These are phyloP conservation scores for Cottoperca gobio DNA, from an alignment of 2,797 vertebrate species.

Conservation along the genomic window DNA sequence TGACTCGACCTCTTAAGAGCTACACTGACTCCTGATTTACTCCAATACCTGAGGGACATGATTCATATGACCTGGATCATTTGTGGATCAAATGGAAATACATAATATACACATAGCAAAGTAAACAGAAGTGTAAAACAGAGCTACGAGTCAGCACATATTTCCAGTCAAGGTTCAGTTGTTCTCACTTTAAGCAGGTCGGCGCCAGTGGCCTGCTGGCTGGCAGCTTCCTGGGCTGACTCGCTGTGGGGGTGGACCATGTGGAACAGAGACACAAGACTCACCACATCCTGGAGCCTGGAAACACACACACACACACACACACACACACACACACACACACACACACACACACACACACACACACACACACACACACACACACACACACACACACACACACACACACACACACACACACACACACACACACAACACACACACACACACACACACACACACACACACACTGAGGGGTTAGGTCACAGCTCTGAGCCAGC, in stretches of 20 bases:
- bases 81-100: constrained; percentile 28
- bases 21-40: constrained; percentile 46
- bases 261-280: constrained; percentile 90
- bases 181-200: constrained; percentile 91
- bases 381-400: constrained; percentile 10
- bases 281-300: constrained; percentile 89
- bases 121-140: background rate
- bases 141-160: constrained; percentile 10
- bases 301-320: background rate
- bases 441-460: constrained; percentile 6
- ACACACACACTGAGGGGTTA: constrained; percentile 1
- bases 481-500: background rate
- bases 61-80: constrained; percentile 17
- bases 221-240: constrained; percentile 87
- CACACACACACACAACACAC: background rate
- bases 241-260: constrained; percentile 90
- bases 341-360: background rate
- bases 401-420: background rate
- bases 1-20: constrained; percentile 46
- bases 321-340: constrained; percentile 1
- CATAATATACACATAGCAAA: background rate
- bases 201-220: constrained; percentile 82
- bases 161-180: background rate
- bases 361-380: constrained; percentile 1
- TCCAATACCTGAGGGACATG: background rate